phyloP scores from a whole-genome alignment of 2,113 vertebrate species.

The Monarcha castaneiventris region DNA sequence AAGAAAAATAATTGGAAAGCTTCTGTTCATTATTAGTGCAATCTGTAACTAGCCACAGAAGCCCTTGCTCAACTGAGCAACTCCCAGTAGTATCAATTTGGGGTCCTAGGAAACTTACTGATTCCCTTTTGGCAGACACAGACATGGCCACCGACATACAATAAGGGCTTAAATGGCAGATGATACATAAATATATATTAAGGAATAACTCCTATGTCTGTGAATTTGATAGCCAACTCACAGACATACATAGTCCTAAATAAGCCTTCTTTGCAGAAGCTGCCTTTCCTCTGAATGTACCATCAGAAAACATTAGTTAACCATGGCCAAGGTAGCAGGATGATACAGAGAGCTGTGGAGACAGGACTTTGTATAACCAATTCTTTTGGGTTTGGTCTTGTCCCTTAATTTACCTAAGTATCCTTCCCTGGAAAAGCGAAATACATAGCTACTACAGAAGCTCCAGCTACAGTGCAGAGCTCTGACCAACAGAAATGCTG shows the following conservation, averaged over 20 bases:
- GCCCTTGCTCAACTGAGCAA: not conserved
- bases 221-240: not conserved
- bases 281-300: not conserved
- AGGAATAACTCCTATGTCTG: not conserved
- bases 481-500: not conserved
- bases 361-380: not conserved
- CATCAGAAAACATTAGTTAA: not conserved
- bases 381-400: not conserved
- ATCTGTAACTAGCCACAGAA: not conserved
- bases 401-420: not conserved
- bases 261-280: not conserved
- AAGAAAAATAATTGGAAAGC: not conserved
- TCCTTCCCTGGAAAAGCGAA: not conserved
- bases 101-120: not conserved
- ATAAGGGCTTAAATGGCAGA: not conserved
- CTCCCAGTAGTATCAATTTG: not conserved
- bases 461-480: not conserved
- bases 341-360: not conserved
- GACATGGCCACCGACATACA: not conserved
- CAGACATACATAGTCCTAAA: not conserved
- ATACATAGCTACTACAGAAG: not conserved
- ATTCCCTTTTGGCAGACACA: not conserved
- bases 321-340: not conserved
- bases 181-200: not conserved
- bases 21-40: not conserved